phyloP scores from a whole-genome alignment of 2,888 invertebrate species.

The Aphodius granarius region DNA sequence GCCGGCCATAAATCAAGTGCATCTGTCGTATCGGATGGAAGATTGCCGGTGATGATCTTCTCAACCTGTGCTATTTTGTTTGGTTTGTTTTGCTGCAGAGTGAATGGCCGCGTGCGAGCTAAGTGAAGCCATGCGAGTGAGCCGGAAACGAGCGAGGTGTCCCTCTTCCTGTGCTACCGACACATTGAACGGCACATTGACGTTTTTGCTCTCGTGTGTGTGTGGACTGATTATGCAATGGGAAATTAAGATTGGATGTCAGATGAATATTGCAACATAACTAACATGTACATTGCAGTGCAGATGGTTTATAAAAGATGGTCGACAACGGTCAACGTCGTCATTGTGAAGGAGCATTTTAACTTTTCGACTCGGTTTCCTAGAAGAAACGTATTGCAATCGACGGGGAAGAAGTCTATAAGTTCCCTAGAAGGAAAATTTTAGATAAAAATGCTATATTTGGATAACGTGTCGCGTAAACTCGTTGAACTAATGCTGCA shows the following conservation, averaged over 20 bases:
- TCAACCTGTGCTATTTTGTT: background rate
- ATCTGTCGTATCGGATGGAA: background rate
- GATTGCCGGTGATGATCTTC: background rate
- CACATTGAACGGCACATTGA: conserved; percentile 7
- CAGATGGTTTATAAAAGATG: too few species aligned
- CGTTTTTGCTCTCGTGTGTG: background rate
- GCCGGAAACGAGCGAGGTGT: conserved; percentile 10
- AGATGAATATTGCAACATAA: background rate
- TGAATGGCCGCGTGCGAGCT: conserved; percentile 6
- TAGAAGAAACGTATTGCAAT: too few species aligned
- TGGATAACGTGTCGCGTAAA: too few species aligned
- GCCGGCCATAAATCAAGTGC: background rate
- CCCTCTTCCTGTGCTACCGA: conserved; percentile 7
- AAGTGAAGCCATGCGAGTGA: conserved; percentile 1
- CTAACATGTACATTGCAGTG: background rate
- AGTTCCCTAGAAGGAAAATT: too few species aligned
- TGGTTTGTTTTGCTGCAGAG: background rate
- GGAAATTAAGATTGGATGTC: background rate
- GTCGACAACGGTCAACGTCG: too few species aligned
- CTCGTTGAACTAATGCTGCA: too few species aligned
- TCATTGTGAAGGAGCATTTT: too few species aligned
- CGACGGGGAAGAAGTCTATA: too few species aligned
- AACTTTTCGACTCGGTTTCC: too few species aligned
- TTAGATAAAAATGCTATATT: too few species aligned
- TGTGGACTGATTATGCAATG: background rate